Evolutionary conservation across 2,797 vertebrate genomes (phyloP).

Genomic region (Danionella dracula): DNA sequence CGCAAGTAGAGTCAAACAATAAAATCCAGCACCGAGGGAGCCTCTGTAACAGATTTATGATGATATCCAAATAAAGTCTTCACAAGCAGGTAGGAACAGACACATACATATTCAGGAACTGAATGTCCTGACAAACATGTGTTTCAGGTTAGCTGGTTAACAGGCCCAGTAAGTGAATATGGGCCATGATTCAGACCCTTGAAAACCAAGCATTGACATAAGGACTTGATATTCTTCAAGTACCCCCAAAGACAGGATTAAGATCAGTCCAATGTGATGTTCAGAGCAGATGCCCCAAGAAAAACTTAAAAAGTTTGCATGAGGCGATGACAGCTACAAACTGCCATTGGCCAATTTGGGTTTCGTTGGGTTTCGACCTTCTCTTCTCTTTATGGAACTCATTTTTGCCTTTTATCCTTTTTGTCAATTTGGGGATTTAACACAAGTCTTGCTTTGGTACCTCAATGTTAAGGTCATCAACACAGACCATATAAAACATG

Average conservation of each 20-base stretch:
- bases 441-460: no score
- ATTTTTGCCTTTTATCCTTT: no score
- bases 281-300: not conserved
- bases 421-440: no score
- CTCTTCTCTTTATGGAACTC: no score
- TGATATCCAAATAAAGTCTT: conserved; percentile 3
- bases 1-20: not conserved
- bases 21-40: not conserved
- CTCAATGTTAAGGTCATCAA: no score
- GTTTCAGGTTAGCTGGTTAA: conserved; percentile 56
- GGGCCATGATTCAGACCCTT: not conserved
- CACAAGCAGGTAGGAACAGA: not conserved
- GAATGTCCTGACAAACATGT: conserved; percentile 42
- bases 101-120: not conserved
- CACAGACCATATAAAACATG: no score
- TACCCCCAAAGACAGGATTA: not conserved
- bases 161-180: conserved; percentile 23
- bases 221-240: not conserved
- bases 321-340: not conserved
- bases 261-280: not conserved
- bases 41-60: not conserved
- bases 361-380: no score
- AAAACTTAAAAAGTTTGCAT: not conserved
- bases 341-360: not conserved
- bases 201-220: conserved; percentile 4